A percentile compares a stretch with the other conserved stretches of the same genome.
Conservation (phyloP, 2,888 invertebrate species). For the Laspeyria flexula region DNA sequence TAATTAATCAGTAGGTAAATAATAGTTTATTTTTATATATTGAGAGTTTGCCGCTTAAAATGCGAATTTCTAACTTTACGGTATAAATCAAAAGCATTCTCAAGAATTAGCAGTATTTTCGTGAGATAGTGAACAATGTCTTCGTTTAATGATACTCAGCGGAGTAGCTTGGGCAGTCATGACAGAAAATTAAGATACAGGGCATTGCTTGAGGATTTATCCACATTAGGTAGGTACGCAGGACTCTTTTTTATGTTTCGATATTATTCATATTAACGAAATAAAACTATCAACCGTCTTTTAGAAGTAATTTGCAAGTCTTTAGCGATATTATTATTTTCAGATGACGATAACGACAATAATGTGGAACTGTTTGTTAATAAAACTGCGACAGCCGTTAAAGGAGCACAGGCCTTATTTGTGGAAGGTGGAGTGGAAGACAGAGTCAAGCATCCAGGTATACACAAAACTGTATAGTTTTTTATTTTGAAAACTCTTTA, state of each 20-base stretch:
- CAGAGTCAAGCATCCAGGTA: constrained; percentile 66
- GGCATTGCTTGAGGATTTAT: constrained; percentile 59
- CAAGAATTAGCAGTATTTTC: no score
- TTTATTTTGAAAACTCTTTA: no score
- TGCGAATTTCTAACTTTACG: no score
- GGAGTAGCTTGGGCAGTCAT: constrained; percentile 55
- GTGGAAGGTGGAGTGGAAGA: constrained; percentile 65
- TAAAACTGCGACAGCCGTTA: constrained; percentile 59
- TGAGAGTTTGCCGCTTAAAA: no score
- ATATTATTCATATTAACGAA: no score
- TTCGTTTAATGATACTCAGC: constrained; percentile 41
- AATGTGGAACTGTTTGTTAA: constrained; percentile 63
- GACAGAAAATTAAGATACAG: constrained; percentile 65
- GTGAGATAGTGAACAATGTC: constrained; percentile 42
- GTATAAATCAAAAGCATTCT: no score
- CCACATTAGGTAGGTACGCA: constrained; percentile 56
- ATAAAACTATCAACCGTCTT: no score
- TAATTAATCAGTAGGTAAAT: no score
- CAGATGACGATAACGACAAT: constrained; percentile 60
- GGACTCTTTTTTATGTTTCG: no score
- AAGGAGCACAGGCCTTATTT: constrained; percentile 59
- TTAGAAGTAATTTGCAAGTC: no score
- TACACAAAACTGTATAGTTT: neutral
- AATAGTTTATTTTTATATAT: no score
- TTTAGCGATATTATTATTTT: constrained; percentile 4